Percentiles rank a stretch among this genome's conserved stretches.
Conservation (phyloP, 2,113 vertebrate genomes). For the Pterocles orientalis region DNA sequence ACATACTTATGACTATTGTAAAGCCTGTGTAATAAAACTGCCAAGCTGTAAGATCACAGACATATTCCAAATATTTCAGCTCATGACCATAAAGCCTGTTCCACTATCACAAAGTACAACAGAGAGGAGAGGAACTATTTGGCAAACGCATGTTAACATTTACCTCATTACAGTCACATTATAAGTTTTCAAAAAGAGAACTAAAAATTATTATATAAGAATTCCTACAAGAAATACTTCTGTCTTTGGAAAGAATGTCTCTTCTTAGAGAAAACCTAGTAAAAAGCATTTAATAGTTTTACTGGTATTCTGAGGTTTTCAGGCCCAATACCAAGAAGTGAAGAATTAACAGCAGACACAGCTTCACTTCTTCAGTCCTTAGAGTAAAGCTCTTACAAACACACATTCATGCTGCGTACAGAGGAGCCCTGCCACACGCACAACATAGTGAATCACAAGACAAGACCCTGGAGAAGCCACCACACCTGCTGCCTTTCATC, state of each 20-base stretch:
- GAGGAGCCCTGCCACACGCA: background rate
- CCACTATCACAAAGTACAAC: background rate
- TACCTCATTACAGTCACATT: background rate
- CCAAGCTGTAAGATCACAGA: slow-evolving; percentile 3
- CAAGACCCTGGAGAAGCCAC: background rate
- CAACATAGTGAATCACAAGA: rapidly evolving
- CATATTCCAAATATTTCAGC: background rate
- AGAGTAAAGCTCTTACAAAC: background rate
- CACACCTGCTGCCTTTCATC: background rate
- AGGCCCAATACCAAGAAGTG: background rate
- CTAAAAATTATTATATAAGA: background rate
- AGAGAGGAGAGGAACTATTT: background rate
- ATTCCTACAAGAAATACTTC: background rate
- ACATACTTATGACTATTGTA: background rate
- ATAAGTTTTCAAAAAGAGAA: background rate
- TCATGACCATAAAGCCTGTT: background rate
- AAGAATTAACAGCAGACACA: background rate
- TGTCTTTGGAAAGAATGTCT: background rate
- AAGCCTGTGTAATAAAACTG: slow-evolving; percentile 16
- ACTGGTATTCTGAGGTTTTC: background rate
- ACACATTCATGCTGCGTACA: background rate
- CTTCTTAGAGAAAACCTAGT: background rate
- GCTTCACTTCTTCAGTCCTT: background rate
- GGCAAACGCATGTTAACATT: background rate
- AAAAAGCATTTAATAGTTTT: background rate